These are phyloP conservation scores for Rhea pennata DNA, from an alignment of 2,113 vertebrate genomes.

Conservation along the genomic window DNA sequence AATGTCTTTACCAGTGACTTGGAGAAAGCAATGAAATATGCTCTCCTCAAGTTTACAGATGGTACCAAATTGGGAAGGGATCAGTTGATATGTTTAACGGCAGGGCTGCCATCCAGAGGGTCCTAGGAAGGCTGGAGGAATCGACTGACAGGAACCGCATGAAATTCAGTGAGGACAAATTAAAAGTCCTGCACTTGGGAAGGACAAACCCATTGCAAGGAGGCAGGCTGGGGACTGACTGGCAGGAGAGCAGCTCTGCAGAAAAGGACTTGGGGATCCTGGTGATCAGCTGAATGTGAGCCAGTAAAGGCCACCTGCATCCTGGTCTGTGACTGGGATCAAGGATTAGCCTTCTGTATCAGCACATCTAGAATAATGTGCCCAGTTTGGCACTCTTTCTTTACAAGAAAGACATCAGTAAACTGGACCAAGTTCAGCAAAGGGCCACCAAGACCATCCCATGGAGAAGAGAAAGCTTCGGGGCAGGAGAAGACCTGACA, in stretches of 20 bases:
- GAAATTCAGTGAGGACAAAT: neutral
- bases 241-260: neutral
- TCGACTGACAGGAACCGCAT: neutral
- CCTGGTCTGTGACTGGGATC: accelerated
- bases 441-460: accelerated
- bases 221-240: neutral
- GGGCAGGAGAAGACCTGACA: neutral
- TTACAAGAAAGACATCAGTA: accelerated
- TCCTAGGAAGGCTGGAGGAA: neutral
- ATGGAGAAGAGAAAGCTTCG: neutral
- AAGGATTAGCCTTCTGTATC: neutral
- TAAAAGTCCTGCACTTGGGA: neutral
- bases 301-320: neutral
- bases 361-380: neutral
- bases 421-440: neutral
- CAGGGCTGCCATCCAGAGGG: neutral
- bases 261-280: neutral
- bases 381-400: accelerated
- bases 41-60: neutral
- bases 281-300: neutral
- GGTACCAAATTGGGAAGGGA: neutral
- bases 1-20: neutral
- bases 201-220: neutral
- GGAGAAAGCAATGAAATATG: neutral
- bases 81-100: neutral